Evolutionary conservation across 2,888 invertebrate genomes (phyloP), one percentile per base, ranked within the genome.

Genomic region (Platypus cylindrus): DNA sequence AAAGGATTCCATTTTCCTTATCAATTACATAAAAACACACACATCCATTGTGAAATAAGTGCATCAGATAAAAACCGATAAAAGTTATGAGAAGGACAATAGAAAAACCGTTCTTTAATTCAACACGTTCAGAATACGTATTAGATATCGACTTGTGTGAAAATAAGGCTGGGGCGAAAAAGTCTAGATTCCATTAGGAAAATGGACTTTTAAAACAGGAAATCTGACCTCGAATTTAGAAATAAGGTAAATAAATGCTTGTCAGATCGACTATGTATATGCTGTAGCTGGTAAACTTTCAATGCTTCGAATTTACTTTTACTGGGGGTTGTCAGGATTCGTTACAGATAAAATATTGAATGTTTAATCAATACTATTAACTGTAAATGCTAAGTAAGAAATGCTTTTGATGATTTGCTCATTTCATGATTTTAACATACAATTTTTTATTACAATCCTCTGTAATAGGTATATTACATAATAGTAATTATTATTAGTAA

Each of bases 171-270:
- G 15, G 15, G n/a, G n/a, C n/a, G n/a, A n/a, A n/a, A n/a, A n/a
- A n/a, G n/a, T n/a, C 49, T 51, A 54, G 55, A 56, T 55, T 56
- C 56, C 55, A 57, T 57, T 57, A 56, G 45, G 51, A 46, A 40
- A 53, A 57, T 57, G 55, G 57, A 57, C 55, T 57, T 57, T 56
- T 54, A 55, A 55, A 55, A 52, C 51, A 52, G 45, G 32, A 20
- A 24, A 14, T 27, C 27, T 8, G 9, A 5, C 4, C 5, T 16
- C 14, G 27, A 14, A 12, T 27, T 27, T 14, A 27, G 27, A 27
- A 27, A 14, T 27, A 27, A 27, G 14, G 27, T 27, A 16, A 27
- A 27, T 27, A 27, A 27, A 27, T 27, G 14, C 15, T 9, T 3
- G 27, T 27, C 5, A 12, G 27, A 3, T 3, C 7, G 9, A 13